Evolutionary conservation across 2,113 vertebrate genomes (phyloP), one percentile per base, ranked within the genome.

Genomic region (Chrysochloris asiatica): DNA sequence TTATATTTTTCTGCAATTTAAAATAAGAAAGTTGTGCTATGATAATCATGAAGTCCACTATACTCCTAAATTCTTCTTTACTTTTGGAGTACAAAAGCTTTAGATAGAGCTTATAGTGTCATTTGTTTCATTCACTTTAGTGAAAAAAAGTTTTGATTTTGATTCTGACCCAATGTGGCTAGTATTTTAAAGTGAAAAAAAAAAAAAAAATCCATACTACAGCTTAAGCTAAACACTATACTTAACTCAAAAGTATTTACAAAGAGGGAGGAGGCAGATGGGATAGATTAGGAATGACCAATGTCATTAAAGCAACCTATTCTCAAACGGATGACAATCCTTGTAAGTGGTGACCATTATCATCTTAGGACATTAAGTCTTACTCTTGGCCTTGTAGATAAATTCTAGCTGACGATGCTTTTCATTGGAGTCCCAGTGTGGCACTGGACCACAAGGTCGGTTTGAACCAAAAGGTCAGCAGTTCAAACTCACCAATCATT

Each of bases 11-110:
- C 95, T 98, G 98, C 24, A 99, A 97, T 94, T 98, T 98, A 93
- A 99, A 94, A 91, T 98, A 98, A 52, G 97, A 96, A 30, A 96
- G 91, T 77, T 97, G 97, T 82, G 98, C 98, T 77, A 98, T 98
- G 5, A 97, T 89, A 30, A 98, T 97, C 99, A 99, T 99, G 95
- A 99, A 99, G 87, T 98, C 98, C 38, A 99, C 97, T 4, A 99
- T 97, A 6, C 98, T 97, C 33, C 98, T 98, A 1, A 99, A 98
- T 95, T 99, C 98, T 95, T 99, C 99, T 92, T 98, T 97, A 91
- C 97, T 98, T 82, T 98, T 97, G 36, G 98, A 97, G 93, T 98
- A 98, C 71, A 99, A 97, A 88, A 99, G 98, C 94, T 98, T 99
- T 90, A 99, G 93, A 93, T 91, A 98, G 71, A 33, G 98, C 97